Base-by-base conservation (phyloP, 2,797 vertebrate species). In the Lacerta viridis region DNA sequence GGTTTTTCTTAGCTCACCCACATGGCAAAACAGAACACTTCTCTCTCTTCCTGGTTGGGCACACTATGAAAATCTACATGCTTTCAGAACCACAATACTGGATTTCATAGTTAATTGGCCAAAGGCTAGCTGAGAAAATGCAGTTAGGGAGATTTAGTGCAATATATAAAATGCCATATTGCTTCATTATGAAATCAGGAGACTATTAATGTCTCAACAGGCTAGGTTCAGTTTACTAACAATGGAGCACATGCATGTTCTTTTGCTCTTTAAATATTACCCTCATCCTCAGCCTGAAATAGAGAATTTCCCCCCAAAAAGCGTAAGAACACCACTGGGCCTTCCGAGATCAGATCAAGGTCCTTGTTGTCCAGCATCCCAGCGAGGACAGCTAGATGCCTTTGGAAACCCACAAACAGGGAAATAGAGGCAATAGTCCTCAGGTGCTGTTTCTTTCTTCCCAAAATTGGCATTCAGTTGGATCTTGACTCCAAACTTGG, bases 61-160 rank as follows among this genome's bases (percentile, higher is more conserved):
- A 64, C 18, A 43, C 72, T 29, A 75, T 10, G 11, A 43, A 74
- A 74, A 33, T 15, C 50, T 84, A 7, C 23, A 69, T 59, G 15
- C 87, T 88, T 88, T 89, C 68, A 86, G 20, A 71, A 78, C 86
- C 0, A 25, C 90, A 89, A 1, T 91, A 88, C 83, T 90, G 33
- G 68, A 90, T 41, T 92, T 90, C 92, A 46, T 82, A 87, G 80
- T 79, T 91, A 90, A 93, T 92, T 91, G 76, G 87, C 36, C 76
- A 89, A 74, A 87, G 0, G 1, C 91, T n/a, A 64, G 61, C 61
- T 64, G 91, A 85, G 6, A 64, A 29, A 2, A 50, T 80, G 89
- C 80, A 93, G 92, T 94, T 0, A 50, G 91, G 92, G 82, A 6
- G 61, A 18, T 7, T 9, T 80, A 87, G 83, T 25, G 3, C 39